phyloP scores from a whole-genome alignment of 2,888 invertebrate genomes.

The Aethes cnicana region DNA sequence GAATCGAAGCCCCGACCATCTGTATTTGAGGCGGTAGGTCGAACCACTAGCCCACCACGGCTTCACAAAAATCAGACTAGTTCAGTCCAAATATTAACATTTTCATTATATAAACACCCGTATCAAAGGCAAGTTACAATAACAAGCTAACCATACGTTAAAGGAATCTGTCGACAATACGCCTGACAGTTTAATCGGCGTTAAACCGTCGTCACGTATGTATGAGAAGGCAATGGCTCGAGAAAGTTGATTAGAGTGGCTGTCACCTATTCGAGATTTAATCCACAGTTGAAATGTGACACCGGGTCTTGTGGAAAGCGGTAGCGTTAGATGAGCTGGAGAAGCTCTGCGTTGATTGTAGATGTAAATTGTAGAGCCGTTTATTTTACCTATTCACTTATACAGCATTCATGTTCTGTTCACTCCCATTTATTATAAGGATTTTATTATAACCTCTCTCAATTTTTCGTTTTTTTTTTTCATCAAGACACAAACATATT shows the following conservation, averaged over 20 bases:
- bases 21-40: too few species aligned
- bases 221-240: conserved; percentile 64
- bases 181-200: conserved; percentile 72
- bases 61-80: too few species aligned
- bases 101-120: background rate
- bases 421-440: too few species aligned
- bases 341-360: background rate
- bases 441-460: too few species aligned
- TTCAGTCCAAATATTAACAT: too few species aligned
- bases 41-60: too few species aligned
- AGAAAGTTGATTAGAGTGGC: conserved; percentile 76
- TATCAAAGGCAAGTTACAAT: conserved; percentile 9
- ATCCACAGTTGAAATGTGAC: conserved; percentile 49
- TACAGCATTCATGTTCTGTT: too few species aligned
- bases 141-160: conserved; percentile 9
- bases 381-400: too few species aligned
- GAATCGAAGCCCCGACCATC: too few species aligned
- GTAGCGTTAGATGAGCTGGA: conserved; percentile 26
- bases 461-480: background rate
- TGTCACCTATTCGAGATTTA: conserved; percentile 75
- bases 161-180: conserved; percentile 46
- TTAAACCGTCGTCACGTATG: conserved; percentile 70
- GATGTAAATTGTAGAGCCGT: too few species aligned
- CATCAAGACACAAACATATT: too few species aligned
- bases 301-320: conserved; percentile 36